Percentiles rank a stretch among this genome's conserved stretches.
phyloP scores from a whole-genome alignment of 2,113 vertebrate genomes.

The Etheostoma cragini region DNA sequence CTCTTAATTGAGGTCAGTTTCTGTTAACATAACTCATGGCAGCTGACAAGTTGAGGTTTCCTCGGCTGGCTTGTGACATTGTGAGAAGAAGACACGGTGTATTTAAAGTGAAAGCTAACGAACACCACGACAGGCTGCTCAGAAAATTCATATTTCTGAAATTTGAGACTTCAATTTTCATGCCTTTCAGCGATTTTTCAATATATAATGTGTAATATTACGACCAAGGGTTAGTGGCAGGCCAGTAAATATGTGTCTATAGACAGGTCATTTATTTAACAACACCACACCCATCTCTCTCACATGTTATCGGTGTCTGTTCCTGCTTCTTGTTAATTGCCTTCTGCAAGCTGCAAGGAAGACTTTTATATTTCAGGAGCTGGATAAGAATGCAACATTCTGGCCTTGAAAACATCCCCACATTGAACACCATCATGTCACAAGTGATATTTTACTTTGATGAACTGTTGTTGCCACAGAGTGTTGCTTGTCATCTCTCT shows the following conservation, averaged over 20 bases:
- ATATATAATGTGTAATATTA: constrained; percentile 48
- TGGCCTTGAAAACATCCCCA: not conserved
- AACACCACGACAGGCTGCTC: constrained; percentile 35
- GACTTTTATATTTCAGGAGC: constrained; percentile 85
- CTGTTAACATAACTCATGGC: constrained; percentile 75
- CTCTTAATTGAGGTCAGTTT: constrained; percentile 85
- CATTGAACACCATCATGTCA: not conserved
- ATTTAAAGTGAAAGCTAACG: constrained; percentile 64
- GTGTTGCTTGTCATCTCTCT: constrained; percentile 21
- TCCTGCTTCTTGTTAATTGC: constrained; percentile 90
- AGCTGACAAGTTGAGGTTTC: constrained; percentile 71
- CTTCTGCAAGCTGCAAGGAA: constrained; percentile 86
- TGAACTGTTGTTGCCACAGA: constrained; percentile 23
- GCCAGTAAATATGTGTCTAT: constrained; percentile 72
- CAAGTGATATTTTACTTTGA: constrained; percentile 24
- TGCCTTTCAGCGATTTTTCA: constrained; percentile 62
- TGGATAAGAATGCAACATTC: constrained; percentile 2
- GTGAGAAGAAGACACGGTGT: constrained; percentile 48
- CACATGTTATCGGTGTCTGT: constrained; percentile 88
- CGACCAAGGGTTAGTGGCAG: constrained; percentile 49
- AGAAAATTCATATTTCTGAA: constrained; percentile 47
- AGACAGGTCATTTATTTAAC: constrained; percentile 88
- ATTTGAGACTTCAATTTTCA: constrained; percentile 26
- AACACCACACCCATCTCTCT: constrained; percentile 85
- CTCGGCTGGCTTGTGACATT: constrained; percentile 58